Conservation (phyloP, 2,888 invertebrate genomes). For the Phyllotreta striolata region DNA sequence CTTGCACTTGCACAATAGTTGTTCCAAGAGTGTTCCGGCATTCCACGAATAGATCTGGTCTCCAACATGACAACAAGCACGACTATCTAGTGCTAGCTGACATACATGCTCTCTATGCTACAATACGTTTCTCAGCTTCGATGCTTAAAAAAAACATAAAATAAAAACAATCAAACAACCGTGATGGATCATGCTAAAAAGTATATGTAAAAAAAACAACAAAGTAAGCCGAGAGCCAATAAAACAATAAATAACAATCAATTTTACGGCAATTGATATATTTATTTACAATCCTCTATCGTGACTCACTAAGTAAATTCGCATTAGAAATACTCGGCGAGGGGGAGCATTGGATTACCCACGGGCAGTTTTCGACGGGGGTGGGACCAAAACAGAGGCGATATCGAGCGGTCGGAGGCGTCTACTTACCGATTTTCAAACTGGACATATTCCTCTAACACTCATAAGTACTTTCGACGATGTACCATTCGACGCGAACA, state of each 20-base stretch:
- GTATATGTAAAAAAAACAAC: slow-evolving; percentile 10
- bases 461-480: slow-evolving; percentile 51
- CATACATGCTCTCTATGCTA: slow-evolving; percentile 56
- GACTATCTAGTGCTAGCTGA: slow-evolving; percentile 54
- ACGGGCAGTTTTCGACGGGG: slow-evolving; percentile 50
- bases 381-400: slow-evolving; percentile 54
- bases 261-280: slow-evolving; percentile 7
- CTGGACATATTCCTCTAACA: slow-evolving; percentile 68
- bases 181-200: slow-evolving; percentile 32
- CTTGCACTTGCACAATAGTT: slow-evolving; percentile 59
- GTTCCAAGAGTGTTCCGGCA: slow-evolving; percentile 71
- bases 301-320: slow-evolving; percentile 22
- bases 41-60: slow-evolving; percentile 78
- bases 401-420: slow-evolving; percentile 26
- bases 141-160: slow-evolving; percentile 41
- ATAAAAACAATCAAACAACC: slow-evolving; percentile 36
- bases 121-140: slow-evolving; percentile 48
- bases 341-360: slow-evolving; percentile 41
- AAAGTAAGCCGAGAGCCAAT: slow-evolving; percentile 15
- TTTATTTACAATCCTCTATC: slow-evolving; percentile 7
- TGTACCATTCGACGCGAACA: slow-evolving; percentile 49
- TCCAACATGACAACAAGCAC: slow-evolving; percentile 72
- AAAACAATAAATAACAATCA: slow-evolving; percentile 13
- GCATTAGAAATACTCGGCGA: slow-evolving; percentile 29
- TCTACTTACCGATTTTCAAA: slow-evolving; percentile 67